A percentile compares a stretch with the other conserved stretches of the same genome.
Evolutionary conservation across 1,140 invertebrate species (phyloP).

Genomic region (Drosophila tani): DNA sequence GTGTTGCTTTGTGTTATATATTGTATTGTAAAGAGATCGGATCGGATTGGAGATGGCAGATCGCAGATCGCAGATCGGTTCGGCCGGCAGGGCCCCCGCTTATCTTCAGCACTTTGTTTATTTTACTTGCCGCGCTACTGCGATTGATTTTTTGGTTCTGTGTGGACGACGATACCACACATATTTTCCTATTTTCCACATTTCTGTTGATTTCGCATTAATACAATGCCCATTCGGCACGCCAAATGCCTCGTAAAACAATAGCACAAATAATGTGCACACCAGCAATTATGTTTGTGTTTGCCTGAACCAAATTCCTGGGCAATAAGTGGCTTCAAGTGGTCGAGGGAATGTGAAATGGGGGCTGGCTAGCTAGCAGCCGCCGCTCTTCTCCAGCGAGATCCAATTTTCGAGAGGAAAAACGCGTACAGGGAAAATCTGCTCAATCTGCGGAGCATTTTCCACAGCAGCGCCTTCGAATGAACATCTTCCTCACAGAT

Average conservation of each 20-base stretch:
- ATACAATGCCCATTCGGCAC: slow-evolving; percentile 53
- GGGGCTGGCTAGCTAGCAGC: background rate
- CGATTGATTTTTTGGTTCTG: slow-evolving; percentile 18
- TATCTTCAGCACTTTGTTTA: slow-evolving; percentile 60
- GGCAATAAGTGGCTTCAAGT: slow-evolving; percentile 46
- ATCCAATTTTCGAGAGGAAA: slow-evolving; percentile 25
- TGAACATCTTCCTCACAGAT: slow-evolving; percentile 57
- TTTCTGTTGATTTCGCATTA: slow-evolving; percentile 72
- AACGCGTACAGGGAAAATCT: slow-evolving; percentile 24
- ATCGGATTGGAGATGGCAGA: slow-evolving; percentile 6
- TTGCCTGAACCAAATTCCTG: slow-evolving; percentile 35
- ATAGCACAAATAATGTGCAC: slow-evolving; percentile 36
- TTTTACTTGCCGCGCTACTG: slow-evolving; percentile 23
- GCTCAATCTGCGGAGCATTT: slow-evolving; percentile 25
- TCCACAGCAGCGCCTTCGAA: slow-evolving; percentile 25
- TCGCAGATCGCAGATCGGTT: slow-evolving; percentile 4
- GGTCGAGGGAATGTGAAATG: slow-evolving; percentile 11
- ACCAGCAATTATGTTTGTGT: slow-evolving; percentile 41
- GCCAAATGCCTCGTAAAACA: slow-evolving; percentile 40
- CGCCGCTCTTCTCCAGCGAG: slow-evolving; percentile 7
- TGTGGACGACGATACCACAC: slow-evolving; percentile 23
- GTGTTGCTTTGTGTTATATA: background rate
- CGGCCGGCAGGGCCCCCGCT: slow-evolving; percentile 24
- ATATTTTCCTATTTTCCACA: slow-evolving; percentile 56
- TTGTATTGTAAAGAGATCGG: slow-evolving; percentile 9